These are phyloP conservation scores for Electrona antarctica DNA, from an alignment of 2,113 vertebrate genomes.

Conservation along the genomic window DNA sequence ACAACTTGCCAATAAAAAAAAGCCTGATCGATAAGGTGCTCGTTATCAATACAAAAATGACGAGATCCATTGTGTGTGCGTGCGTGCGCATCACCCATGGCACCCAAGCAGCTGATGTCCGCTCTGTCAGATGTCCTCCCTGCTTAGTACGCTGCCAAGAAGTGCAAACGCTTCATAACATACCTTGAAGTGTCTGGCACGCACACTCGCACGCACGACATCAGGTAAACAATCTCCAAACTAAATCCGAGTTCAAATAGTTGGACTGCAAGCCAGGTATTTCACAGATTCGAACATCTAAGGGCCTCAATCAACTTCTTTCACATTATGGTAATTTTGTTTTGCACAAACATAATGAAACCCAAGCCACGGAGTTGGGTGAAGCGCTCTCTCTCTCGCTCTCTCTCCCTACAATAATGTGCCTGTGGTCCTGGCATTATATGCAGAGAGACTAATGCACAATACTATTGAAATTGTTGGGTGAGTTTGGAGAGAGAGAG, in stretches of 20 bases:
- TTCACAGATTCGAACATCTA: slow-evolving; percentile 7
- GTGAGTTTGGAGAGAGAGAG: not conserved
- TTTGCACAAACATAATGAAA: slow-evolving; percentile 1
- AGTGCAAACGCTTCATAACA: slow-evolving; percentile 16
- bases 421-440: slow-evolving; percentile 11
- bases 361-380: not conserved
- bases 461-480: not conserved
- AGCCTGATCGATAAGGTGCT: too few relatives aligned
- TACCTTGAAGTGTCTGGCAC: slow-evolving; percentile 13
- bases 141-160: slow-evolving; percentile 3
- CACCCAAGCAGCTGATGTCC: slow-evolving; percentile 13
- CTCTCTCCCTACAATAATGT: not conserved
- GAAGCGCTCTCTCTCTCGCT: not conserved
- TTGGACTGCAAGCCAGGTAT: slow-evolving; percentile 18
- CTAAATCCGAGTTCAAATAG: slow-evolving; percentile 14
- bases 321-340: slow-evolving; percentile 15
- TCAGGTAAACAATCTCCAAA: slow-evolving; percentile 36
- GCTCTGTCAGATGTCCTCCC: slow-evolving; percentile 22
- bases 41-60: too few relatives aligned
- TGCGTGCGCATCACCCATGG: not conserved
- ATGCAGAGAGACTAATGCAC: not conserved
- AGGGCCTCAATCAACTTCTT: slow-evolving; percentile 6
- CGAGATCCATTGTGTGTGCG: not conserved
- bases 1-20: too few relatives aligned
- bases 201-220: slow-evolving; percentile 4